Evolutionary conservation across 1,140 invertebrate species (phyloP).

Genomic region (Apocrypta bakeri): DNA sequence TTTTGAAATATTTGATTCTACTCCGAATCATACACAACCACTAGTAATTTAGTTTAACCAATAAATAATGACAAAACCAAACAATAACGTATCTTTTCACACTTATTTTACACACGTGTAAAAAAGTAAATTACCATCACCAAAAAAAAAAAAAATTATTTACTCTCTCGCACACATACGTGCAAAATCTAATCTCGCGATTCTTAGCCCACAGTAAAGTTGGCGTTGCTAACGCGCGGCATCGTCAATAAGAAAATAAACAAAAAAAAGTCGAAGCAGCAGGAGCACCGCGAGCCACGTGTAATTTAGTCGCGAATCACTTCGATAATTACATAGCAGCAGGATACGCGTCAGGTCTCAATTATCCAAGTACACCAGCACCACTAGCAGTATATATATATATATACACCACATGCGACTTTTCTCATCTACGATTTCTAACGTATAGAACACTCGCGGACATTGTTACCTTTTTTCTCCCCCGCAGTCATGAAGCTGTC

Average conservation of each 20-base stretch:
- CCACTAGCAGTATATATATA: no score
- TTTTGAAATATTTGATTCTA: no score
- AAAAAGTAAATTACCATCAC: no score
- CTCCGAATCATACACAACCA: no score
- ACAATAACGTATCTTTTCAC: no score
- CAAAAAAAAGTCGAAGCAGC: background rate
- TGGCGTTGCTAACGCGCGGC: background rate
- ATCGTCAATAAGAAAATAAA: background rate
- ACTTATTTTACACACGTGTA: no score
- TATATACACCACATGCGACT: background rate
- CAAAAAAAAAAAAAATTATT: no score
- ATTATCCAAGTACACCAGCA: constrained; percentile 23
- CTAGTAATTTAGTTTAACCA: no score
- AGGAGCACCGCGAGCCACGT: background rate
- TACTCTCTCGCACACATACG: background rate
- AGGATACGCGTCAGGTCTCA: constrained; percentile 47
- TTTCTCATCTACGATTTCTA: constrained; percentile 45
- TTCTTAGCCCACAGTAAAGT: background rate
- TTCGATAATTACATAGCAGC: constrained; percentile 37
- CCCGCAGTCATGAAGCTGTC: background rate
- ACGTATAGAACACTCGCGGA: constrained; percentile 12
- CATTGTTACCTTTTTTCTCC: constrained; percentile 35
- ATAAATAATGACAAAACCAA: no score
- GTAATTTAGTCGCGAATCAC: constrained; percentile 29
- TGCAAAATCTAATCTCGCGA: background rate